Conservation (phyloP, 2,113 vertebrate species). For the Phylloscopus trochiloides region DNA sequence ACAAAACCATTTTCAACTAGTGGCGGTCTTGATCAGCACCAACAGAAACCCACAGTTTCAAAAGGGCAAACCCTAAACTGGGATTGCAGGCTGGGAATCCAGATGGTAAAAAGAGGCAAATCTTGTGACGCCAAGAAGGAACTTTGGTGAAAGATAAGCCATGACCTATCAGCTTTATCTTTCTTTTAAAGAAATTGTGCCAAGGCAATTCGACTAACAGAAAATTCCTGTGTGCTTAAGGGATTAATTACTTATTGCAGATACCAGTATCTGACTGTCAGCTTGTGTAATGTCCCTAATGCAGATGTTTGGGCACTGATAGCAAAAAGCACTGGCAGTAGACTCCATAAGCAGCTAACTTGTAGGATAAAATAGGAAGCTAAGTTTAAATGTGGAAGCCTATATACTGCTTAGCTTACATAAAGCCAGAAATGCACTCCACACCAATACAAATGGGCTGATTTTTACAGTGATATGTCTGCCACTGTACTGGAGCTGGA, state of each 20-base stretch:
- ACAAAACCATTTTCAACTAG: background rate
- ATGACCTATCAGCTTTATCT: background rate
- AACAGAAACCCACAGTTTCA: background rate
- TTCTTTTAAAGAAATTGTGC: background rate
- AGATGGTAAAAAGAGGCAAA: background rate
- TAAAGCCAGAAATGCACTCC: background rate
- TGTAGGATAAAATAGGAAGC: background rate
- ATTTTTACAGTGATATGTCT: background rate
- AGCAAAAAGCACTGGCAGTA: background rate
- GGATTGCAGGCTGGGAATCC: background rate
- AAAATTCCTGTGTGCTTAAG: background rate
- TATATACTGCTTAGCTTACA: background rate
- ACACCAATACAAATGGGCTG: background rate
- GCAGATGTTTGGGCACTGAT: background rate
- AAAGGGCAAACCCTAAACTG: background rate
- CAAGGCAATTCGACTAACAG: background rate
- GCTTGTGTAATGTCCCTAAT: background rate
- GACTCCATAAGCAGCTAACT: background rate
- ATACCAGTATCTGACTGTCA: background rate
- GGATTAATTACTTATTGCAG: background rate
- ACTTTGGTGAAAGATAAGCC: background rate
- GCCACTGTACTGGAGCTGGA: background rate
- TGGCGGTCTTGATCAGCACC: background rate
- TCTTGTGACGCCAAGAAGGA: background rate
- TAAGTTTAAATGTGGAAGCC: background rate